phyloP scores from a whole-genome alignment of 2,797 vertebrate genomes.

The Vireo griseus region DNA sequence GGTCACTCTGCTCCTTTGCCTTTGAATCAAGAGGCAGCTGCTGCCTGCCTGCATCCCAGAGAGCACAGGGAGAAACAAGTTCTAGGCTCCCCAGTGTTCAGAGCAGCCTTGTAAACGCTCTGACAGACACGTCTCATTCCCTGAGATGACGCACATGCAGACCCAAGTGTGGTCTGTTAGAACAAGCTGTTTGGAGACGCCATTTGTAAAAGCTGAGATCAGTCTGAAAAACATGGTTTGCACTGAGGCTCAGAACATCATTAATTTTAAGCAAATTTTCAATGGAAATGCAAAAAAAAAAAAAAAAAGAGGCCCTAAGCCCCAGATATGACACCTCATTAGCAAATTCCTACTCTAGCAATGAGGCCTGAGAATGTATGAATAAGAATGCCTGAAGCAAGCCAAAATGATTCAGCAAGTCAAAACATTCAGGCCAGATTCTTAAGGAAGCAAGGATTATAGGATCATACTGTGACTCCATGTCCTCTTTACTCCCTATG shows the following conservation, averaged over 20 bases:
- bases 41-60: background rate
- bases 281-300: background rate
- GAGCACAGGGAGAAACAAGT: background rate
- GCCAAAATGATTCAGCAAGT: background rate
- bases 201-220: background rate
- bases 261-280: background rate
- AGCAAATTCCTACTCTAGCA: background rate
- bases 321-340: background rate
- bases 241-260: background rate
- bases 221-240: background rate
- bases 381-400: background rate
- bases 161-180: background rate
- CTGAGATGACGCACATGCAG: fast-evolving
- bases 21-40: background rate
- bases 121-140: fast-evolving
- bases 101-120: background rate
- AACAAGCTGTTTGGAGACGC: background rate
- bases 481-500: background rate
- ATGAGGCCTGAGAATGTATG: background rate
- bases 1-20: background rate
- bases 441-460: background rate
- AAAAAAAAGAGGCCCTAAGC: background rate
- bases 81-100: background rate
- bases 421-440: background rate
- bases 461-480: background rate